Evolutionary conservation across 2,888 invertebrate species (phyloP).

Genomic region (Lapara coniferarum): DNA sequence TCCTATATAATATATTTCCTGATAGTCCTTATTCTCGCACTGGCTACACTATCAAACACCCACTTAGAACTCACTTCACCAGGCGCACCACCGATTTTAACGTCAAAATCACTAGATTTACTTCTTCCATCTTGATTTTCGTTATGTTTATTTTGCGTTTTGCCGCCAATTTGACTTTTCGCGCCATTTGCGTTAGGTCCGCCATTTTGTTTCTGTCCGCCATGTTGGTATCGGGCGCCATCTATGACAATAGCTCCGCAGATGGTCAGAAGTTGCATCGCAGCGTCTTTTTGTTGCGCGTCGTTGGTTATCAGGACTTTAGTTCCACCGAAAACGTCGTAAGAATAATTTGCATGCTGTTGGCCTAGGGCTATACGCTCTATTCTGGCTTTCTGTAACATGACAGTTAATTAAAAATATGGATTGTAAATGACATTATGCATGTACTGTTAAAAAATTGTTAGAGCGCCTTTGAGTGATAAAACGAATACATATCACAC

Average conservation of each 20-base stretch:
- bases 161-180: conserved; percentile 31
- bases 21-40: conserved; percentile 62
- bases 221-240: conserved; percentile 36
- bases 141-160: conserved; percentile 8
- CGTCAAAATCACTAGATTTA: conserved; percentile 43
- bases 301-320: conserved; percentile 49
- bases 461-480: too few relatives aligned
- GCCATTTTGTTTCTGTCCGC: conserved; percentile 35
- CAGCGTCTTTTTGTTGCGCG: conserved; percentile 58
- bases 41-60: conserved; percentile 74
- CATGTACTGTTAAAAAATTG: too few relatives aligned
- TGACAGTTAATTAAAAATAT: not conserved
- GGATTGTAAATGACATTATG: too few relatives aligned
- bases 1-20: conserved; percentile 54
- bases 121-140: conserved; percentile 25
- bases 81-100: conserved; percentile 52
- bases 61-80: conserved; percentile 65
- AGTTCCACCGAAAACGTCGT: conserved; percentile 68
- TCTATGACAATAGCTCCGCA: conserved; percentile 61
- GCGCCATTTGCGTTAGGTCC: conserved; percentile 37
- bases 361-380: conserved; percentile 63
- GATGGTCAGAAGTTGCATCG: conserved; percentile 54
- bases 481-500: too few relatives aligned
- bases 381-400: conserved; percentile 68
- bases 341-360: conserved; percentile 62